Evolutionary conservation across 2,888 invertebrate species (phyloP).

Genomic region (Tipula unca): DNA sequence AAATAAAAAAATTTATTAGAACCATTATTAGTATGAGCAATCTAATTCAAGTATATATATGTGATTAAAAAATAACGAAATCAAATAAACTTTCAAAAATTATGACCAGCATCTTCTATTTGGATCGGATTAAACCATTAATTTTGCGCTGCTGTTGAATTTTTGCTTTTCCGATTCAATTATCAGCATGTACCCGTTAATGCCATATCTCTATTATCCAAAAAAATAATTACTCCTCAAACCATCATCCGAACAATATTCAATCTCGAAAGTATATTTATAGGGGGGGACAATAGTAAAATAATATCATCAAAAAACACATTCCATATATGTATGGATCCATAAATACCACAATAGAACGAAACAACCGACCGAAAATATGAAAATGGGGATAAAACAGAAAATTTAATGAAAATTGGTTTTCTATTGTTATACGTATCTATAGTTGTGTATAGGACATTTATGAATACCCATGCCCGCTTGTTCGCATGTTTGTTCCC

Average conservation of each 20-base stretch:
- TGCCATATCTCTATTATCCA: not conserved
- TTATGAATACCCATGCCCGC: not conserved
- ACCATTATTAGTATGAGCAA: not conserved
- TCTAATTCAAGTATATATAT: not conserved
- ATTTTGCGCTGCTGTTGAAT: not conserved
- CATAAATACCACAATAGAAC: not conserved
- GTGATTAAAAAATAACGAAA: too few species aligned
- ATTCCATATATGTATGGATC: not conserved
- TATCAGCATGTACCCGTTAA: not conserved
- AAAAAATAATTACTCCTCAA: not conserved
- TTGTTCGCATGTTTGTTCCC: not conserved
- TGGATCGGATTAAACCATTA: not conserved
- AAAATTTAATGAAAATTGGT: not conserved
- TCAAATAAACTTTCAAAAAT: not conserved
- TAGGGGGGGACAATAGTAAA: not conserved
- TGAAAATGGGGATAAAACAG: slow-evolving; percentile 1
- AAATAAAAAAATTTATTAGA: too few species aligned
- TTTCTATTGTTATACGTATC: slow-evolving; percentile 1
- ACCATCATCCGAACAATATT: not conserved
- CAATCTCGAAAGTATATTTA: not conserved
- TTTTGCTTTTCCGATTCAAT: not conserved
- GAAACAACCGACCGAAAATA: not conserved
- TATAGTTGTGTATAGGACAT: not conserved
- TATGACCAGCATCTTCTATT: not conserved
- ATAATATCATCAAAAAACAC: slow-evolving; percentile 2